Base-by-base conservation (phyloP, 37 sponge, comb jelly and placozoan species). In the Tethya wilhelma region DNA sequence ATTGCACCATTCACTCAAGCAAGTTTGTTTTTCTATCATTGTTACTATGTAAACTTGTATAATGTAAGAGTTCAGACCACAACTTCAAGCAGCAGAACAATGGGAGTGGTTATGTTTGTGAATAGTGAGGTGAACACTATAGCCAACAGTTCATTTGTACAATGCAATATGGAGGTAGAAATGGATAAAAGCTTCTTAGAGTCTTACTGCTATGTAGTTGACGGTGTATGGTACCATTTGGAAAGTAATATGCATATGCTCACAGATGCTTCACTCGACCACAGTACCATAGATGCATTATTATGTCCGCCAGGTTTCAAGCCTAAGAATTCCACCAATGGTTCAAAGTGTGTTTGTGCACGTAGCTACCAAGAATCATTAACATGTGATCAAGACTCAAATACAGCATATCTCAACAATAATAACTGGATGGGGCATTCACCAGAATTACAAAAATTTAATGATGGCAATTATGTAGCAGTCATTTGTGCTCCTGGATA, bases 361-460 rank as follows among this genome's bases (percentile, higher is more conserved):
- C 11, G 26, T 0, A 65, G 33, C 56, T 66, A 78, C 44, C 45
- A 46, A 39, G 64, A 22, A 25, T 14, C 22, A 6, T 12, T 77
- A 12, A 37, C 11, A 8, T 83, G 84, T 53, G 34, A 40, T 66
- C 9, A 59, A 0, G 28, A 28, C 14, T 4, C 29, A 0, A 1
- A 71, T 0, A 37, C 28, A 42, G 85, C 70, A 23, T 11, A 5
- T 0, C 25, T 85, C 17, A 3, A 0, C 0, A 58, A 58, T 1
- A 46, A 49, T 23, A 25, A 77, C 44, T 85, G 85, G 85, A 77
- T 85, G 44, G 85, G 85, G 5, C n/a, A n/a, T n/a, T n/a, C n/a
- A n/a, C n/a, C n/a, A n/a, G n/a, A n/a, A n/a, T n/a, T n/a, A n/a
- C n/a, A n/a, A n/a, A n/a, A n/a, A n/a, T 1, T 14, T 23, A 1